Evolutionary conservation across 2,888 invertebrate species (phyloP), one percentile per base, ranked within the genome.

Genomic region (Tenthredo distinguenda): DNA sequence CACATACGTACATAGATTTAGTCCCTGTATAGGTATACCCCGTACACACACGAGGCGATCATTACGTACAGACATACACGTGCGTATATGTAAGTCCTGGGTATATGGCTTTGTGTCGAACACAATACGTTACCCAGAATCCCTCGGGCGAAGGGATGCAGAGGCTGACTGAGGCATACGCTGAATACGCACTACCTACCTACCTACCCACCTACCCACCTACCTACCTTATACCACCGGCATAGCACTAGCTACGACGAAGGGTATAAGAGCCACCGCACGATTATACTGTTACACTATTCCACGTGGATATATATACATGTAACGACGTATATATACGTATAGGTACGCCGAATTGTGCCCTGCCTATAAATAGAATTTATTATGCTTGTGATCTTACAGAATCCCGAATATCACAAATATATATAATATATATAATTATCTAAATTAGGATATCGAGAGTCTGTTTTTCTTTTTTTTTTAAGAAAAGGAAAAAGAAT

Each of bases 31-130:
- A 26, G 26, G 26, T 26, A 26, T 26, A 26, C 26, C 26, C 26
- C 26, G 1, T 26, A 26, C 26, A 26, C 1, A 26, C 26, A 26
- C 26, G 26, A 26, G 26, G 26, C 26, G 26, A 26, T 26, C 26
- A 26, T 26, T 26, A 34, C 34, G 12, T 77, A 55, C 15, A 26
- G 0, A 31, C 7, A 31, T 31, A 77, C 9, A 18, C 21, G 10
- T 47, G 12, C 9, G 10, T 15, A 55, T 21, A 43, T 21, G 43
- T 43, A 34, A 68, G 34, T 68, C 34, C 68, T 34, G 74, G 74
- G 74, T 55, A 9, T 55, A 55, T 55, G 77, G 77, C 77, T 77
- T 77, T 77, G 77, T 77, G 77, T 55, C 77, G 77, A 77, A 50
- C 55, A 77, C 77, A 77, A 77, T 77, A 50, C 77, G 50, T 34